Conservation (phyloP, 2,113 vertebrate genomes). For the Tetrax tetrax region DNA sequence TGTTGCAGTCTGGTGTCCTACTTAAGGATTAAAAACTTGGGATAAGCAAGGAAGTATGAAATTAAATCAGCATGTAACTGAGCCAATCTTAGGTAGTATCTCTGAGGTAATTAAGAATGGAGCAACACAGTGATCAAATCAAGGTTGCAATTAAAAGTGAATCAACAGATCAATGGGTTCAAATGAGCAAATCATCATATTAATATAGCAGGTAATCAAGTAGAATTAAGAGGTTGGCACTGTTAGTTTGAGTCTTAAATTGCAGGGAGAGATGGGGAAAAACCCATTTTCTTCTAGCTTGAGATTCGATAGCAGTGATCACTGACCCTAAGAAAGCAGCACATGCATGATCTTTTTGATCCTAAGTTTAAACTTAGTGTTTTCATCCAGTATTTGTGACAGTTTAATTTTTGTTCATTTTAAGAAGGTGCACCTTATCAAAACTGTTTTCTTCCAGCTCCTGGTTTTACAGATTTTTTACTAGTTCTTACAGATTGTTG, state of each 20-base stretch:
- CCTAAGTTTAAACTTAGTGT: not conserved
- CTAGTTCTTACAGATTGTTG: not conserved
- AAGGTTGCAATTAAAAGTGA: slow-evolving; percentile 68
- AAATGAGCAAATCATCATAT: slow-evolving; percentile 66
- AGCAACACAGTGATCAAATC: slow-evolving; percentile 67
- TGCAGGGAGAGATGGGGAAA: not conserved
- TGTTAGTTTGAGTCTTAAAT: not conserved
- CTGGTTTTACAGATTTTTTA: not conserved
- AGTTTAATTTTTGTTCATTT: not conserved
- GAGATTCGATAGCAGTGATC: fast-evolving
- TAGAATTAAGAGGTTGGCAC: slow-evolving; percentile 51
- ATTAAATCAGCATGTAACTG: slow-evolving; percentile 46
- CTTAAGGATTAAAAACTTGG: not conserved
- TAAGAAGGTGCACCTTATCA: not conserved
- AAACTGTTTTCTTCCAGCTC: not conserved
- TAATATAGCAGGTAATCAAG: slow-evolving; percentile 60
- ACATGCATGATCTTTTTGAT: not conserved
- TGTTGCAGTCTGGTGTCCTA: not conserved
- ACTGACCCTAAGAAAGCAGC: not conserved
- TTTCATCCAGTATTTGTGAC: not conserved
- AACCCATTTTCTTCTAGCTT: not conserved
- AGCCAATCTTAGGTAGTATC: slow-evolving; percentile 42
- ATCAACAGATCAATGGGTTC: slow-evolving; percentile 72
- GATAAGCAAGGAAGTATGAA: slow-evolving; percentile 49
- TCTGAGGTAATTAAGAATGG: slow-evolving; percentile 62